Evolutionary conservation across 2,888 invertebrate species (phyloP), one percentile per base, ranked within the genome.

Genomic region (Drosophila buzzatii): DNA sequence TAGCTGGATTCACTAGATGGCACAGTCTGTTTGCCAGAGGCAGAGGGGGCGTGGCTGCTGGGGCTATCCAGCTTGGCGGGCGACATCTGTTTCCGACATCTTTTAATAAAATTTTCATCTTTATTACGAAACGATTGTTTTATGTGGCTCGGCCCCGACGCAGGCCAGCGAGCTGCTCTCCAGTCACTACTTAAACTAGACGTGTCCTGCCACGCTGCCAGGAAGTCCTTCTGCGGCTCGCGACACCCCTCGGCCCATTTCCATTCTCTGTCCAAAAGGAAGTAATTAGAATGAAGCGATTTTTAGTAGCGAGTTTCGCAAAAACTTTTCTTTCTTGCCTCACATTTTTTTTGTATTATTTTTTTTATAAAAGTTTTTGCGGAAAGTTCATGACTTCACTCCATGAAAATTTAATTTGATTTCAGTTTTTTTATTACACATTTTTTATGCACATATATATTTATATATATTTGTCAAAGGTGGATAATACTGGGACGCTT

Each of bases 31-130:
- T 37, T 45, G 52, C 12, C 66, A 8, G 27, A 3, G 18, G 37
- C 6, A 6, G 37, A 53, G 35, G 52, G 37, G 52, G 52, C 39
- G 64, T 37, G 64, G 59, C 73, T 77, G 67, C 37, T 9, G n/a
- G 60, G 37, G 23, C 47, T 35, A 20, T 6, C 20, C 31, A 69
- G 71, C 65, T 73, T 76, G 72, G 75, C 76, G 84, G 91, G 91
- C 89, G 92, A 92, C 93, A 93, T 93, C 93, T 93, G 93, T 91
- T 92, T 91, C 90, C 91, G 93, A 93, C 93, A 93, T 93, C 93
- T 93, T 93, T 93, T 93, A 93, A 93, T 93, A 93, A 93, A 93
- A 93, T 92, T 93, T 93, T 93, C 93, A 93, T 93, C 93, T 93
- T 93, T 93, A 93, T 93, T 93, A 92, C 92, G 89, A 91, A 92